Evolutionary conservation across 2,888 invertebrate species (phyloP), one percentile per base, ranked within the genome.

Genomic region (Melanostoma mellinum): DNA sequence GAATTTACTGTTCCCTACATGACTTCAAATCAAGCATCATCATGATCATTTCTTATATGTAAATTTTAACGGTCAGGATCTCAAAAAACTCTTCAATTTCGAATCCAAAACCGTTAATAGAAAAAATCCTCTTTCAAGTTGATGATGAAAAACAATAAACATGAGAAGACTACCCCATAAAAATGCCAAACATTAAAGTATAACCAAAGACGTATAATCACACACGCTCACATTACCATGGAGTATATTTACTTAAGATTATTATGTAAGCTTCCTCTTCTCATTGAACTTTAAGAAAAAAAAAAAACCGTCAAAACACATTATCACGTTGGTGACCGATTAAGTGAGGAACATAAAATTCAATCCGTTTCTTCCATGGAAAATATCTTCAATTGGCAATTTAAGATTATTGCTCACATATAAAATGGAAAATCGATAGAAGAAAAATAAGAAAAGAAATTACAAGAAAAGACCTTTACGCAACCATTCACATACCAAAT

Each of bases 381-480:
- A 56, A 6, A 36, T 46, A 77, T 65, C 52, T 6, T 32, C 63
- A 65, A 65, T 71, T 71, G 72, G 67, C 72, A 72, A 77, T 72
- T 67, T 72, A 72, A 72, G 76, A 81, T 81, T 53, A 76, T 81
- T 81, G 67, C 65, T 48, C 55, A 53, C 53, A 20, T 20, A 76
- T 69, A 55, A 76, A 81, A 72, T 67, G 67, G 76, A 65, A 81
- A 81, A 72, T 72, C 81, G 42, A 81, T 73, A 32, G 8, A 36
- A 63, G 8, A 46, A 46, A 53, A 44, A 63, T 20, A 58, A 32
- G 20, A 46, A 20, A 6, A 32, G 56, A 69, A 69, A 63, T 53
- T 60, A 60, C 68, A 53, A 35, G 35, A 50, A 44, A 55, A 55
- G 20, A 58, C 38, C 72, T 48, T 69, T 74, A 80, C 69, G 58